Conservation (phyloP, 2,888 invertebrate genomes). For the Lycocerus yunnanus region DNA sequence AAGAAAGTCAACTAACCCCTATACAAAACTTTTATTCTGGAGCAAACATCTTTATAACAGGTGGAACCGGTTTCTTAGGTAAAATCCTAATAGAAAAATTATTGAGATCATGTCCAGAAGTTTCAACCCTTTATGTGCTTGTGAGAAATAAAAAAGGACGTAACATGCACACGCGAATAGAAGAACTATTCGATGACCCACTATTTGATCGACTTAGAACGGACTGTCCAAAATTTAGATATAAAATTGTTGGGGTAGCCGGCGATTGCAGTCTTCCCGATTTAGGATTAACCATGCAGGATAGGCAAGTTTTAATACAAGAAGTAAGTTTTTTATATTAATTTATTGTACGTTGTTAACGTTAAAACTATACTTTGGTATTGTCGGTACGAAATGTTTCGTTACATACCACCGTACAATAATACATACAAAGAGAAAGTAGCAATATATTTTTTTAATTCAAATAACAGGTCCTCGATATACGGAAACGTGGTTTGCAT, state of each 20-base stretch:
- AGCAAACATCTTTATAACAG: slow-evolving; percentile 52
- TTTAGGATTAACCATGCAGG: slow-evolving; percentile 63
- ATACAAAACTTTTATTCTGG: slow-evolving; percentile 51
- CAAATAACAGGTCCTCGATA: not conserved
- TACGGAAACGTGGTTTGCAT: not conserved
- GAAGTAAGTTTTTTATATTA: slow-evolving; percentile 51
- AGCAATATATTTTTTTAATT: not conserved
- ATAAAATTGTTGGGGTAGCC: slow-evolving; percentile 59
- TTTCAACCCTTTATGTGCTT: slow-evolving; percentile 61
- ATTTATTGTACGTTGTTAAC: not conserved
- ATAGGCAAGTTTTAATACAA: slow-evolving; percentile 58
- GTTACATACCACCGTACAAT: not conserved
- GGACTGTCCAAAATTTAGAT: slow-evolving; percentile 66
- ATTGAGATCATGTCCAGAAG: slow-evolving; percentile 60
- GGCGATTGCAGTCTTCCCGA: slow-evolving; percentile 67
- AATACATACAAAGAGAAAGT: not conserved
- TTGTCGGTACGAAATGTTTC: not conserved
- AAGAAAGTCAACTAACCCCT: slow-evolving; percentile 32
- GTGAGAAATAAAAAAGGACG: slow-evolving; percentile 65
- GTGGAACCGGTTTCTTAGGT: slow-evolving; percentile 62
- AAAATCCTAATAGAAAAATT: slow-evolving; percentile 65
- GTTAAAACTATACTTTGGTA: not conserved
- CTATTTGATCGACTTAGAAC: slow-evolving; percentile 63
- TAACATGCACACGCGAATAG: slow-evolving; percentile 66
- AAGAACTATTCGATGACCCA: slow-evolving; percentile 69